Evolutionary conservation across 2,797 vertebrate genomes (phyloP).

Genomic region (Chloroceryle amazona): DNA sequence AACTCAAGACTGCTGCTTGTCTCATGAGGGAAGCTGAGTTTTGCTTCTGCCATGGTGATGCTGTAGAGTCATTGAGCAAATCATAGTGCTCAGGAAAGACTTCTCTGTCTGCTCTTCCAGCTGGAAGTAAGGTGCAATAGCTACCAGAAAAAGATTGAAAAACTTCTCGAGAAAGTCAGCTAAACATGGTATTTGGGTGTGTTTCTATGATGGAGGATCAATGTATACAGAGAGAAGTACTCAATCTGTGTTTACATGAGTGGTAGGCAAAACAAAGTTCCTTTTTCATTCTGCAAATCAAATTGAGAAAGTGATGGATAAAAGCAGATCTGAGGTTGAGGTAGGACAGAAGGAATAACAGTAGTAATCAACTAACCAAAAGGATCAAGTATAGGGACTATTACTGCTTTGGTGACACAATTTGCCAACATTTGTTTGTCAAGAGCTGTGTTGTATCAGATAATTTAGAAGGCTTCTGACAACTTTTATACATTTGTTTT

Average conservation of each 20-base stretch:
- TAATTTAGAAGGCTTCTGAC: not conserved
- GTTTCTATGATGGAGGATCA: not conserved
- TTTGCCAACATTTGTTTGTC: not conserved
- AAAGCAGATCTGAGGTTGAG: conserved; percentile 18
- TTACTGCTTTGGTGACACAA: not conserved
- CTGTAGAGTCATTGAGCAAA: not conserved
- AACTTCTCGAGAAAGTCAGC: not conserved
- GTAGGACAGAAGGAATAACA: not conserved
- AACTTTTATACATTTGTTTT: not conserved
- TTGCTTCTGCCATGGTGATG: conserved; percentile 43
- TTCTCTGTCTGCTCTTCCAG: conserved; percentile 27
- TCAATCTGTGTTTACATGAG: not conserved
- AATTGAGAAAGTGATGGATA: not conserved
- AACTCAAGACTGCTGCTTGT: conserved; percentile 18
- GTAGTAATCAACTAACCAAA: not conserved
- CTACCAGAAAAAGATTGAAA: conserved; percentile 26
- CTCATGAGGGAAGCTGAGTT: conserved; percentile 30
- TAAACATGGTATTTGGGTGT: not conserved
- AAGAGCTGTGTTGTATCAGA: not conserved
- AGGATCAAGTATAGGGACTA: not conserved
- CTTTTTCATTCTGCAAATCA: not conserved
- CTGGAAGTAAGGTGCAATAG: conserved; percentile 6
- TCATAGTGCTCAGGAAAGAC: not conserved
- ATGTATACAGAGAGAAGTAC: not conserved
- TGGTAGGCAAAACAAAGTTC: not conserved